These are phyloP conservation scores for Rhineura floridana DNA, from an alignment of 2,113 vertebrate species.

Conservation along the genomic window DNA sequence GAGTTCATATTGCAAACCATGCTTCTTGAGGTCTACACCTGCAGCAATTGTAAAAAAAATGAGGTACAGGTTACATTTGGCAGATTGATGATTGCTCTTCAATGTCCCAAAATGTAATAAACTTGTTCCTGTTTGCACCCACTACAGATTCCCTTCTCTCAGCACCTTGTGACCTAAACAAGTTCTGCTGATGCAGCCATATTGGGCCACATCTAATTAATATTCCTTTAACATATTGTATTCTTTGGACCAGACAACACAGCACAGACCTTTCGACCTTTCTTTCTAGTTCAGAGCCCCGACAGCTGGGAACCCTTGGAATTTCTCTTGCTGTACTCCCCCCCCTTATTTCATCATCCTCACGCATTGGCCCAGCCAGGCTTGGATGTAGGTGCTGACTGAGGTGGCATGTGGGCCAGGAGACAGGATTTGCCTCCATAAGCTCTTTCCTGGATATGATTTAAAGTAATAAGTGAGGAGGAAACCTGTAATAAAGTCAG, in stretches of 20 bases:
- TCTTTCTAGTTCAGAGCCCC: conserved; percentile 49
- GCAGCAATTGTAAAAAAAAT: background rate
- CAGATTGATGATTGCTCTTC: background rate
- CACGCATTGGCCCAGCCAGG: background rate
- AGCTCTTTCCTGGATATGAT: conserved; percentile 80
- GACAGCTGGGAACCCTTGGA: conserved; percentile 52
- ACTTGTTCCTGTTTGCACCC: background rate
- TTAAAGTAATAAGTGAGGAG: conserved; percentile 75
- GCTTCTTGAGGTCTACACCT: background rate
- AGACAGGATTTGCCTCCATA: conserved; percentile 73
- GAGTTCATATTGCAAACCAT: background rate
- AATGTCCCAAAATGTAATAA: background rate
- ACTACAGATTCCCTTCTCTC: conserved; percentile 7
- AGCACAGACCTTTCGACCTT: conserved; percentile 67
- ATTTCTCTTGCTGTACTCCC: conserved; percentile 39
- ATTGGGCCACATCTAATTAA: conserved; percentile 73
- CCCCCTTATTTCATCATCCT: conserved; percentile 63
- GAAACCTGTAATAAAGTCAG: conserved; percentile 81
- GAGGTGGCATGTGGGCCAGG: conserved; percentile 41
- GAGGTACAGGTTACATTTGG: too few relatives aligned
- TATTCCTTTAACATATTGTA: conserved; percentile 76
- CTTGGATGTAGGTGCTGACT: conserved; percentile 42
- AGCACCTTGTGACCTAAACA: conserved; percentile 1
- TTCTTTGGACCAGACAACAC: conserved; percentile 74
- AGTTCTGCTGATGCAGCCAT: conserved; percentile 45